Evolutionary conservation across 2,888 invertebrate species (phyloP).

Genomic region (Eumacrocentrus americanus): DNA sequence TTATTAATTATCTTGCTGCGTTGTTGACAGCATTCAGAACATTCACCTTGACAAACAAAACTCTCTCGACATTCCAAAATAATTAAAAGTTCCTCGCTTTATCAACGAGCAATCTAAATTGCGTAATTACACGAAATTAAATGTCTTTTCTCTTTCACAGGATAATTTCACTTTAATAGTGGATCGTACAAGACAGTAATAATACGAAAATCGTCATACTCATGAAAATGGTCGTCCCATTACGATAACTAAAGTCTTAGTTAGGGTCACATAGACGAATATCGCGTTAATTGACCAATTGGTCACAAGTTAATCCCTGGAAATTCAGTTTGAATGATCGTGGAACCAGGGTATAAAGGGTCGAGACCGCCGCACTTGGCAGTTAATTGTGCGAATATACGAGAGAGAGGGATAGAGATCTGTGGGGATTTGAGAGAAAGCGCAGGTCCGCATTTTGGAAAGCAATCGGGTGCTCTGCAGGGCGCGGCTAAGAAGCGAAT

Average conservation of each 20-base stretch:
- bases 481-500: slow-evolving; percentile 49
- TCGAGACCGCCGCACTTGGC: slow-evolving; percentile 4
- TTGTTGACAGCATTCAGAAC: no score
- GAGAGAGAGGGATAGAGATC: neutral
- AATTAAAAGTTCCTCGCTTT: neutral
- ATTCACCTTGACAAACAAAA: no score
- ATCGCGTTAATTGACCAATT: slow-evolving; percentile 26
- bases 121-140: neutral
- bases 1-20: no score
- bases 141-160: neutral
- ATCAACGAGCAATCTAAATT: neutral
- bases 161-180: neutral
- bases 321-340: slow-evolving; percentile 23
- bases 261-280: neutral
- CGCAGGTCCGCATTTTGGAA: neutral
- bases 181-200: neutral
- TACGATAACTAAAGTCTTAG: neutral
- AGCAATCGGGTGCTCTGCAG: slow-evolving; percentile 42
- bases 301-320: slow-evolving; percentile 19
- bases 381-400: slow-evolving; percentile 20
- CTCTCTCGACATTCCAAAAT: neutral
- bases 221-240: no score
- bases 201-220: neutral
- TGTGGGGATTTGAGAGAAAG: neutral
- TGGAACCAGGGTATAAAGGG: neutral